Evolutionary conservation across 2,113 vertebrate genomes (phyloP).

Genomic region (Carassius auratus): DNA sequence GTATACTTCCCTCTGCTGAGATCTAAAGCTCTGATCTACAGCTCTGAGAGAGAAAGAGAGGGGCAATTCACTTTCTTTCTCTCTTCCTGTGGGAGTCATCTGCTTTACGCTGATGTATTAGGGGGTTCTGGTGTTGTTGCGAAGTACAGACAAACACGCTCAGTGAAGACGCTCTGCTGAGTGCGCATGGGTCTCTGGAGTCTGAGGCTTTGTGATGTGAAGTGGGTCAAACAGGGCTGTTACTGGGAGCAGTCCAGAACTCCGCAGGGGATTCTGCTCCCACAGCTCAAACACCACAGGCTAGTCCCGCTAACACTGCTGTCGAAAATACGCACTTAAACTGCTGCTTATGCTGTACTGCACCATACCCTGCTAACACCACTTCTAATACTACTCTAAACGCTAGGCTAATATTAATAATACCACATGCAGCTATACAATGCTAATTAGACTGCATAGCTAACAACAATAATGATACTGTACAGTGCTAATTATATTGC

Average conservation of each 20-base stretch:
- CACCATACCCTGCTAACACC: not conserved
- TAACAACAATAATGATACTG: not conserved
- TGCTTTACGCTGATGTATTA: conserved; percentile 41
- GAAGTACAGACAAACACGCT: conserved; percentile 5
- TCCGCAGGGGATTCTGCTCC: conserved; percentile 28
- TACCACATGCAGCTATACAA: not conserved
- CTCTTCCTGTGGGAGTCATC: conserved; percentile 37
- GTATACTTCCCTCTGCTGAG: conserved; percentile 39
- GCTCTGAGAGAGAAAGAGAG: conserved; percentile 32
- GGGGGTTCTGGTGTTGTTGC: conserved; percentile 19
- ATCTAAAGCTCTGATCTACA: conserved; percentile 53
- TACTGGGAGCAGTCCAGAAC: conserved; percentile 33
- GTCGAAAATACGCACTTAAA: not conserved
- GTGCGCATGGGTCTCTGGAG: conserved; percentile 30
- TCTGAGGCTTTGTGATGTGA: conserved; percentile 45
- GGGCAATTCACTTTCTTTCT: conserved; percentile 13
- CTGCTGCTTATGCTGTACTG: not conserved
- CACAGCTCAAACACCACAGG: not conserved
- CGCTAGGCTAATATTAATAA: not conserved
- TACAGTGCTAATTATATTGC: not conserved
- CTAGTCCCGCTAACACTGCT: not conserved
- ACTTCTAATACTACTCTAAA: not conserved
- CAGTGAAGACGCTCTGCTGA: not conserved
- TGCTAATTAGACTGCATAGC: not conserved
- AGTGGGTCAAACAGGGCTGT: conserved; percentile 54